Evolutionary conservation across 2,113 vertebrate species (phyloP), one percentile per base, ranked within the genome.

Genomic region (Phylloscopus trochiloides): DNA sequence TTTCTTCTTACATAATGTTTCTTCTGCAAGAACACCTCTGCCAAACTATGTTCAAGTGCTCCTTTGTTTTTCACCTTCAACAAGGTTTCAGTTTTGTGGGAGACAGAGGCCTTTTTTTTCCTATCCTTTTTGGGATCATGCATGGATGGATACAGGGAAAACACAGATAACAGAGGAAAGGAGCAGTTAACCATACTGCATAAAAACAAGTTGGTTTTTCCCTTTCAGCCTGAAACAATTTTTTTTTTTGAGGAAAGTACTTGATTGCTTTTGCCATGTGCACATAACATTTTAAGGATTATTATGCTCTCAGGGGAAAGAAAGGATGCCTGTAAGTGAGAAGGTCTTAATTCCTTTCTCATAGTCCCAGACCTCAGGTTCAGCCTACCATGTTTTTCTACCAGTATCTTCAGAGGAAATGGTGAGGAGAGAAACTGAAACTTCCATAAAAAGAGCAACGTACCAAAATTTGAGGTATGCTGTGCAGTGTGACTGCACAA

Each of bases 201-300:
- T 45, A 29, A 32, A 76, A 76, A 68, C 17, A 50, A 63, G 10
- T 9, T 51, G 12, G 15, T 71, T 94, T 94, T 15, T 25, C 10
- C 25, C 24, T 31, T 91, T 86, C 32, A 63, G 34, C 43, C 38
- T 75, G 45, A 75, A 88, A 71, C 4, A 66, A 21, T 16, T 32
- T 71, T 34, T 34, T 34, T 0, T 42, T 83, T 42, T 51, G 48
- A 83, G 24, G 38, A 40, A 13, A 61, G 11, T 22, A 8, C 51
- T 62, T 71, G 17, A 38, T n/a, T 40, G 11, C 22, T 48, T 66
- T 25, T 20, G 36, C 6, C 68, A 47, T 12, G 15, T 0, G 0
- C 19, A 62, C 0, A 1, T 36, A 62, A 25, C 9, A 48, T 78
- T 54, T 54, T 67, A 78, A 82, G 9, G 31, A 31, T 67, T 82